Conservation (phyloP, 2,113 vertebrate genomes). For the Vidua macroura region DNA sequence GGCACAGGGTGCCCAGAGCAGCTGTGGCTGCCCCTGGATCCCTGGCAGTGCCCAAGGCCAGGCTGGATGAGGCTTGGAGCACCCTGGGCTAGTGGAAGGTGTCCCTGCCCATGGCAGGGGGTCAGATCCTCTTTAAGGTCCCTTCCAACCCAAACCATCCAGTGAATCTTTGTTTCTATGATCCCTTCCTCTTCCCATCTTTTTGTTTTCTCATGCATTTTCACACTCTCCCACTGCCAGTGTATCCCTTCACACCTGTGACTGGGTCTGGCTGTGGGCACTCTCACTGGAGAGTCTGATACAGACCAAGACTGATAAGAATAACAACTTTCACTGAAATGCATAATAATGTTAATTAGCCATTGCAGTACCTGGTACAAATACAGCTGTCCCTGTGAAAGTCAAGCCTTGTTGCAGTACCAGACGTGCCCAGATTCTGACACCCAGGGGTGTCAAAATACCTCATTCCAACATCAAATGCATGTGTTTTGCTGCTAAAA, state of each 20-base stretch:
- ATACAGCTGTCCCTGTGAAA: not conserved
- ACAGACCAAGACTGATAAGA: not conserved
- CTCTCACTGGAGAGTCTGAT: not conserved
- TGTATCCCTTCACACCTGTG: not conserved
- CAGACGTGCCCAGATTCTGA: not conserved
- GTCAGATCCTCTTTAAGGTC: not conserved
- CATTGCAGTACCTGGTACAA: not conserved
- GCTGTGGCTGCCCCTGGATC: not conserved
- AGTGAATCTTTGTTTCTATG: not conserved
- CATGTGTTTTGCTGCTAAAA: not conserved
- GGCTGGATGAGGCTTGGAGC: fast-evolving
- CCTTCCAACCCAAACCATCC: not conserved
- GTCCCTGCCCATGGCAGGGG: not conserved
- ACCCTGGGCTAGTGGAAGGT: fast-evolving
- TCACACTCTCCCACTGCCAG: not conserved
- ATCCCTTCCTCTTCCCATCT: not conserved
- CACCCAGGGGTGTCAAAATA: not conserved
- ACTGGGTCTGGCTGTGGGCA: not conserved
- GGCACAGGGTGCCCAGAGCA: not conserved
- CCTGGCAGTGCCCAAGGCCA: not conserved
- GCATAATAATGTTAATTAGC: not conserved
- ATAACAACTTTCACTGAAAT: not conserved
- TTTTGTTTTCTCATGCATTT: not conserved
- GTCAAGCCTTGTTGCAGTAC: not conserved
- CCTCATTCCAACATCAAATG: not conserved